Base-by-base conservation (phyloP, 1,140 invertebrate species). In the Ptiloglossa arizonensis region DNA sequence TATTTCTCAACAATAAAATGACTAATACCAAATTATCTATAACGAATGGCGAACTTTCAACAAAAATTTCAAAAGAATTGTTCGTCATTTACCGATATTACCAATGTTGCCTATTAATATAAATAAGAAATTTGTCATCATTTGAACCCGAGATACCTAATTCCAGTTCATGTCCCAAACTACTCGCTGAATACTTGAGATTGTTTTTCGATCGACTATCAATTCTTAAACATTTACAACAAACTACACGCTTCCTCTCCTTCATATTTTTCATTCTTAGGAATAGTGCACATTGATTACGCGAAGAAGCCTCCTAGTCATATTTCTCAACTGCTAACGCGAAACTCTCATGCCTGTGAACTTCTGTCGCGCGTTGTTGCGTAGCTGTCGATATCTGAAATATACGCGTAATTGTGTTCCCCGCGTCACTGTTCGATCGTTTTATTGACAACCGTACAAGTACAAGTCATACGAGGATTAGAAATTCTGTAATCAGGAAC, bases 381-480 rank as follows among this genome's bases (percentile, higher is more conserved):
- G 32, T 35, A n/a, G 24, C 62, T 35, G 35, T 44, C 71, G n/a
- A 63, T 72, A 29, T 5, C 48, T 24, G 22, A 15, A 22, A 41
- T 6, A 63, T 62, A 29, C 19, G 29, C 27, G n/a, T 59, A 32
- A 46, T 35, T 22, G 17, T 22, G 44, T 72, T 19, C 38, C 29
- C 5, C n/a, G 44, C 22, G 59, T 35, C 32, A n/a, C 44, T n/a
- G 38, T 67, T 74, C n/a, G 63, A 35, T 57, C 27, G 24, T 56
- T 74, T 57, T 22, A 67, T 67, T 5, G 63, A 67, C 72, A 74
- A 44, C 2, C 11, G 9, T 13, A 15, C 0, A 9, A 44, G 22
- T 15, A 35, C 17, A n/a, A 24, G 24, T 17, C 24, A n/a, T 1
- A 1, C 29, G n/a, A 19, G 69, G 22, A 27, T 17, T 22, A 5